phyloP scores from a whole-genome alignment of 2,797 vertebrate genomes.

The Anguilla anguilla region DNA sequence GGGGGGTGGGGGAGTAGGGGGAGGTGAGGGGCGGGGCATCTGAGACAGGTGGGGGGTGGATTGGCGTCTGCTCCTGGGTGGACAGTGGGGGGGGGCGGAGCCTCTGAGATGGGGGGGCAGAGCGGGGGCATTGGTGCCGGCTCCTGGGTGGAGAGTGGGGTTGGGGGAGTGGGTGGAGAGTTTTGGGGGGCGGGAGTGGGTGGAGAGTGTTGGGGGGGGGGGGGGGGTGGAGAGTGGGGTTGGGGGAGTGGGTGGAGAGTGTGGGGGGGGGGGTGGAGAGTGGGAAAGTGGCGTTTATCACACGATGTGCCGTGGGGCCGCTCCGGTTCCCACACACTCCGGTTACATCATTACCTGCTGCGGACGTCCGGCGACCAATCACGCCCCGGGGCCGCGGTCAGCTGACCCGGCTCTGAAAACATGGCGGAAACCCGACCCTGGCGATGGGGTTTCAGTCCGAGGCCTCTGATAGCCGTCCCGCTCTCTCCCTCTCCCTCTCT shows the following conservation, averaged over 20 bases:
- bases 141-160: too few species aligned
- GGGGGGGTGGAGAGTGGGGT: slow-evolving; percentile 76
- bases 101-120: too few species aligned
- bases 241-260: too few species aligned
- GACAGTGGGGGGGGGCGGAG: slow-evolving; percentile 12
- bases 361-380: slow-evolving; percentile 85
- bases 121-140: too few species aligned
- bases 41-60: slow-evolving; percentile 85
- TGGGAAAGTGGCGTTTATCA: slow-evolving; percentile 95
- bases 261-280: slow-evolving; percentile 81
- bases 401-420: slow-evolving; percentile 90
- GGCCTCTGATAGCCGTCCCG: slow-evolving; percentile 92
- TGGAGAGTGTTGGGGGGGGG: slow-evolving; percentile 40
- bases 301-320: slow-evolving; percentile 63
- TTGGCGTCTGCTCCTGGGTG: slow-evolving; percentile 76
- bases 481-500: slow-evolving; percentile 52
- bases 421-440: slow-evolving; percentile 86
- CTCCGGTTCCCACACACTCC: slow-evolving; percentile 99
- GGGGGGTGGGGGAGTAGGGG: slow-evolving; percentile 65
- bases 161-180: too few species aligned
- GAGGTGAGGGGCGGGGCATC: slow-evolving; percentile 79
- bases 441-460: slow-evolving; percentile 91
- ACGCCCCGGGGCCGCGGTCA: slow-evolving; percentile 74
- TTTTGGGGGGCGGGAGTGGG: slow-evolving; percentile 51
- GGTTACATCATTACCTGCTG: slow-evolving; percentile 98